These are phyloP conservation scores for Pica pica DNA, from an alignment of 2,113 vertebrate species.

Conservation along the genomic window DNA sequence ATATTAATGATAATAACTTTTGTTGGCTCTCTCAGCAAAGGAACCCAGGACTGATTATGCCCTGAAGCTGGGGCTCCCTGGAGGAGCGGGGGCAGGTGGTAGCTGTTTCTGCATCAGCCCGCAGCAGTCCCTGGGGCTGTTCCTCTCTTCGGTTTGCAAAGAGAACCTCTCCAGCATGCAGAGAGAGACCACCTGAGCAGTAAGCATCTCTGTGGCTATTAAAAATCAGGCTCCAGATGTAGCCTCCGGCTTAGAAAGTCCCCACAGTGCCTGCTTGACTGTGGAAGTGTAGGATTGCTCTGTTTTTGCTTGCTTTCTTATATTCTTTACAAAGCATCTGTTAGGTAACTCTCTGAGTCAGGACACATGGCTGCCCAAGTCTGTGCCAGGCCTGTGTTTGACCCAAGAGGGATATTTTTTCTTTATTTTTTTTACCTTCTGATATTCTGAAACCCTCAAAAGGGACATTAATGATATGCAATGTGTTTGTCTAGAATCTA, in stretches of 20 bases:
- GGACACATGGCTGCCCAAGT: background rate
- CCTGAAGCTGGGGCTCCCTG: background rate
- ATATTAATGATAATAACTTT: slow-evolving; percentile 12
- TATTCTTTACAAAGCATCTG: background rate
- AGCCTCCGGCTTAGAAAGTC: background rate
- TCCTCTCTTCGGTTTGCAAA: background rate
- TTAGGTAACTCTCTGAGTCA: background rate
- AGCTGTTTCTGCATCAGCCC: background rate
- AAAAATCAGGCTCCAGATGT: slow-evolving; percentile 9
- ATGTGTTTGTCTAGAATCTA: background rate
- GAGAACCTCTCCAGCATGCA: background rate
- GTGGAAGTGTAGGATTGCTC: background rate
- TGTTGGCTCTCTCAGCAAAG: background rate
- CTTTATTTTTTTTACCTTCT: background rate
- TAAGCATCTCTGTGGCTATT: background rate
- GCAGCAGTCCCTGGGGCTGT: background rate
- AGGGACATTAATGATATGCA: background rate
- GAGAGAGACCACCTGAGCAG: slow-evolving; percentile 11
- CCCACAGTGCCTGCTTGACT: background rate
- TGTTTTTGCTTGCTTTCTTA: background rate
- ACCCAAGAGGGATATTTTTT: background rate
- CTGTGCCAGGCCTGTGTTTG: background rate
- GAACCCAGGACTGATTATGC: background rate
- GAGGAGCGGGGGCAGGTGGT: background rate
- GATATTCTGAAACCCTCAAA: background rate